phyloP scores from a whole-genome alignment of 2,113 vertebrate species.

The Brachyhypopomus gauderio region DNA sequence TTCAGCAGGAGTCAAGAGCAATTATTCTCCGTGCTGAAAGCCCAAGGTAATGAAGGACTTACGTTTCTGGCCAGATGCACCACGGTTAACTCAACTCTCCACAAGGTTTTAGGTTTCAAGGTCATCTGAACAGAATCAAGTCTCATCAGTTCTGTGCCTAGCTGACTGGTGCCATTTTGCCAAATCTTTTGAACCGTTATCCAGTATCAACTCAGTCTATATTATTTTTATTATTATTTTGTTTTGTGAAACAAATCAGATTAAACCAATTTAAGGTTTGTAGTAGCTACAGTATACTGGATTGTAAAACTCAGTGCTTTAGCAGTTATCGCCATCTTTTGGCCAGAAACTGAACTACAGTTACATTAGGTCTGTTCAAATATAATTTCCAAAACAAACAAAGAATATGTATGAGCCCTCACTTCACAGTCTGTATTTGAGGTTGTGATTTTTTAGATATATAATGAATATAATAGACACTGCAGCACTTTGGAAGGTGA shows the following conservation, averaged over 20 bases:
- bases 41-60: background rate
- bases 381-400: too few species aligned
- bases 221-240: background rate
- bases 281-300: background rate
- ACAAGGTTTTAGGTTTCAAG: slow-evolving; percentile 2
- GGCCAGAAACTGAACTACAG: background rate
- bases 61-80: background rate
- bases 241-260: background rate
- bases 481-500: too few species aligned
- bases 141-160: background rate
- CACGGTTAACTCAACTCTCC: slow-evolving; percentile 12
- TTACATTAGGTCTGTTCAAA: background rate
- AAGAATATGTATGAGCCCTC: too few species aligned
- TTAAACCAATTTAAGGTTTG: background rate
- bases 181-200: background rate
- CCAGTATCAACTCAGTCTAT: background rate
- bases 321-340: slow-evolving; percentile 19
- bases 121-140: background rate
- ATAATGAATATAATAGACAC: too few species aligned
- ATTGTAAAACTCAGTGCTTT: background rate
- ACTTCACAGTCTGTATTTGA: too few species aligned
- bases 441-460: too few species aligned
- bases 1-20: background rate
- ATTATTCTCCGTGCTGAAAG: background rate
- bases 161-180: background rate